A percentile compares a stretch with the other conserved stretches of the same genome.
These are phyloP conservation scores for Channa striata DNA, from an alignment of 2,797 vertebrate genomes.

Conservation along the genomic window DNA sequence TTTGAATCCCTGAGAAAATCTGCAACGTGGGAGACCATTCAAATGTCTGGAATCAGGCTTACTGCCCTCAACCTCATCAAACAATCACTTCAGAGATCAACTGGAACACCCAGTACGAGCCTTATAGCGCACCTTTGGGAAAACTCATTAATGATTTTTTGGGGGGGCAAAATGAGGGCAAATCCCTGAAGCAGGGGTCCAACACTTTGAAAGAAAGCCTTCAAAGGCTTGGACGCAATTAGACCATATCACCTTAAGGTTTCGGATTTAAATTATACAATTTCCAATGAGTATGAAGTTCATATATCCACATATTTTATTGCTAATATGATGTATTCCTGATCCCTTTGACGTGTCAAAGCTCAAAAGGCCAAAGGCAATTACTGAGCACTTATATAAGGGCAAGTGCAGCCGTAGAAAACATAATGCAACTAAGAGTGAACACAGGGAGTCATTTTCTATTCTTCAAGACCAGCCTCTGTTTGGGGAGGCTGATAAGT, in stretches of 20 bases:
- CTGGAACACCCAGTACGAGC: not conserved
- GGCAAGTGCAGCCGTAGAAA: slow-evolving; percentile 9
- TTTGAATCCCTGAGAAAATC: slow-evolving; percentile 1
- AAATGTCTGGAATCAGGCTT: not conserved
- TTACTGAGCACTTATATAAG: slow-evolving; percentile 3
- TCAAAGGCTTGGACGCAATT: not conserved
- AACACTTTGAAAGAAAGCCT: not conserved
- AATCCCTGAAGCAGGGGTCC: not conserved
- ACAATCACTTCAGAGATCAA: slow-evolving; percentile 1
- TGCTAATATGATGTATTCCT: not conserved
- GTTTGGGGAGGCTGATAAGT: slow-evolving; percentile 44
- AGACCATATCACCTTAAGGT: not conserved
- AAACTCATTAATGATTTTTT: not conserved
- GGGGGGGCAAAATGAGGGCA: not conserved
- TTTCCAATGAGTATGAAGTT: not conserved
- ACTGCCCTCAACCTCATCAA: not conserved
- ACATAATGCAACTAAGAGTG: slow-evolving; percentile 19
- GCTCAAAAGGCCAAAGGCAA: slow-evolving; percentile 24
- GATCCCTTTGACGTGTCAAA: not conserved
- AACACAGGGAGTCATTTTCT: slow-evolving; percentile 34
- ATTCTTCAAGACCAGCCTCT: slow-evolving; percentile 15
- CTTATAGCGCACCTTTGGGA: not conserved
- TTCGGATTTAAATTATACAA: not conserved
- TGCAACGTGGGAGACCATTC: not conserved
- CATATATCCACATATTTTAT: not conserved